Base-by-base conservation (phyloP, 1,140 invertebrate species). In the Adelges cooleyi region DNA sequence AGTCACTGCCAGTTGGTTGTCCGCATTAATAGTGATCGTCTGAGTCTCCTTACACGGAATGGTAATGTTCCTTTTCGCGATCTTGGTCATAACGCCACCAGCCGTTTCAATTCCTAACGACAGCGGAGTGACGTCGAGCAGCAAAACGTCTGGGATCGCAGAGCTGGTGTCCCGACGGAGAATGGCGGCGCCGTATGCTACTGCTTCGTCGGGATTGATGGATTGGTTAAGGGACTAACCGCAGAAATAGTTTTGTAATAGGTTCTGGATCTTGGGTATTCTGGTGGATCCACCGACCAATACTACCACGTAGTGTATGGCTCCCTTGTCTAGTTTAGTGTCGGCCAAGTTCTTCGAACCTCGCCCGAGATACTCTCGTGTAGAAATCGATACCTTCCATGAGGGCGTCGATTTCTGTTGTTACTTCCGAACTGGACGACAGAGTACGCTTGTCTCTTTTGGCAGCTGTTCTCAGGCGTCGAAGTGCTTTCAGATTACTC, bases 191-290 rank as follows among this genome's bases (percentile, higher is more conserved):
- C 84, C 84, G 69, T 85, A 85, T 3, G 84, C 84, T 3, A 86
- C 82, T 3, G 83, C 84, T 74, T 91, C 88, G 71, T 91, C 89
- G 4, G 88, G 89, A 71, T 87, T 87, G 36, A 87, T 88, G 10
- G 83, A 85, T 23, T 87, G 78, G 70, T 85, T 85, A 15, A 86
- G 70, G 15, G 77, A 72, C 74, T 85, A 85, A 18, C 83, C 84
- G 36, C 77, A 76, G 71, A 84, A 83, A 71, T 81, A 83, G 67
- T 82, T 79, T 62, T 72, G 76, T 6, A 80, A 72, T 46, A 80
- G 67, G 33, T 69, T 74, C 70, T 80, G 79, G 3, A 80, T 74
- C 71, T 80, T 80, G 1, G 79, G 79, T 54, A 80, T 80, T 42
- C 85, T 77, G 3, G 82, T 86, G 0, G 85, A 86, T 2, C 85